These are phyloP conservation scores for Melinaea menophilus DNA, from an alignment of 2,888 invertebrate species.

Conservation along the genomic window DNA sequence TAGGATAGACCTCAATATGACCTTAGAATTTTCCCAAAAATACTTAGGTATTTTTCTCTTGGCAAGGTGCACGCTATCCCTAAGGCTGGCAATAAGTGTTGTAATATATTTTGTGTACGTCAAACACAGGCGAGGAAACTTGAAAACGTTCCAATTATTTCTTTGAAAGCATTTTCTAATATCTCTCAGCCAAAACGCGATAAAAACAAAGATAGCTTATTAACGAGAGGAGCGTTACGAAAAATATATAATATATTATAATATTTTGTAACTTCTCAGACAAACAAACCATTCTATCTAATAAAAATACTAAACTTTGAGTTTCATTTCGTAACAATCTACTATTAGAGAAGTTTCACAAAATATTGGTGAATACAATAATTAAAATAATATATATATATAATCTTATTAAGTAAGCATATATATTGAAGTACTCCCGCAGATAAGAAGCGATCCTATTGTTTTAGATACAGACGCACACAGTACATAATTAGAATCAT, in stretches of 20 bases:
- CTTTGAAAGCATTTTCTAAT: conserved; percentile 36
- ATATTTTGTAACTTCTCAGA: background rate
- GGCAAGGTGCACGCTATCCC: conserved; percentile 21
- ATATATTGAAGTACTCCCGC: background rate
- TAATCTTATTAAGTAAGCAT: background rate
- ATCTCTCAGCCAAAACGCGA: conserved; percentile 27
- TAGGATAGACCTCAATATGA: background rate
- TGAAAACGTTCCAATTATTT: conserved; percentile 36
- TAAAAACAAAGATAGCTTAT: conserved; percentile 9
- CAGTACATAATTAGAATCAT: conserved; percentile 23
- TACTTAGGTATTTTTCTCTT: conserved; percentile 14
- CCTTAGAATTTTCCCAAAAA: conserved; percentile 4
- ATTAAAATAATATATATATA: too few species aligned
- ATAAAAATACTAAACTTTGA: too few species aligned
- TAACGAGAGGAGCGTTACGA: background rate
- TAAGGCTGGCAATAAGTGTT: conserved; percentile 30
- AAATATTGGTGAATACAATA: too few species aligned
- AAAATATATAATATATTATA: background rate
- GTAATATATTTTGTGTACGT: conserved; percentile 33
- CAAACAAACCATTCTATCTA: conserved; percentile 5
- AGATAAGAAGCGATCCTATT: background rate
- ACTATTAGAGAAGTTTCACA: too few species aligned
- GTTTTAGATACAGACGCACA: background rate
- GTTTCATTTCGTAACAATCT: too few species aligned
- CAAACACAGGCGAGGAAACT: conserved; percentile 34